Base-by-base conservation (phyloP, 2,797 vertebrate species). In the Ctenopoma kingsleyae region DNA sequence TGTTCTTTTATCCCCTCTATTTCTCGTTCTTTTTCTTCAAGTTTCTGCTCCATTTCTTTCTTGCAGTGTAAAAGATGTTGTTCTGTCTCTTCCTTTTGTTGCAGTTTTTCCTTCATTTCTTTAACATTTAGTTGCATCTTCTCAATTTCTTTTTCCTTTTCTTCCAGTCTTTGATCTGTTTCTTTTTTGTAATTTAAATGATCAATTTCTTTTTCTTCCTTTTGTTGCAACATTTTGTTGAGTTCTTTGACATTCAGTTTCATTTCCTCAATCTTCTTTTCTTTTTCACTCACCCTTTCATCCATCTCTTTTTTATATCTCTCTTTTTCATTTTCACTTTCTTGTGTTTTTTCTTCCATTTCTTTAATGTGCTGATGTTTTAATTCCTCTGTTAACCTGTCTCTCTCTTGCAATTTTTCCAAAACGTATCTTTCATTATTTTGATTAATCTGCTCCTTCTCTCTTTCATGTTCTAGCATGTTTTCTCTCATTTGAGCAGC, bases 351-450 rank as follows among this genome's bases (percentile, higher is more conserved):
- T 0, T 55, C 54, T 32, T 76, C 36, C 0, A 71, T 53, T 55
- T 78, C 56, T 16, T 2, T 1, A 5, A 17, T 0, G 3, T 81
- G 74, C 0, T 40, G 58, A 35, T 2, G 15, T 50, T 68, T 80
- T 25, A 88, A 19, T n/a, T 81, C 78, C 11, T 82, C 78, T 1
- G 48, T 67, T 17, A 64, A 17, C 10, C 9, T 30, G 2, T 82
- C 76, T 19, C 9, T 70, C 44, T 82, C 83, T 2, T 67, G 52
- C 23, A 55, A 5, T 52, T 66, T 51, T 32, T 71, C 50, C 51
- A 53, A 17, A n/a, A 66, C 44, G 0, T 70, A 1, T 19, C 43
- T 70, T 38, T 83, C 35, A 10, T 78, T 49, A 5, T 32, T 67
- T 63, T 53, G 15, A 16, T 15, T 50, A 32, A 76, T 59, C 1